Evolutionary conservation across 2,888 invertebrate species (phyloP).

Genomic region (Sarcophaga rosellei): DNA sequence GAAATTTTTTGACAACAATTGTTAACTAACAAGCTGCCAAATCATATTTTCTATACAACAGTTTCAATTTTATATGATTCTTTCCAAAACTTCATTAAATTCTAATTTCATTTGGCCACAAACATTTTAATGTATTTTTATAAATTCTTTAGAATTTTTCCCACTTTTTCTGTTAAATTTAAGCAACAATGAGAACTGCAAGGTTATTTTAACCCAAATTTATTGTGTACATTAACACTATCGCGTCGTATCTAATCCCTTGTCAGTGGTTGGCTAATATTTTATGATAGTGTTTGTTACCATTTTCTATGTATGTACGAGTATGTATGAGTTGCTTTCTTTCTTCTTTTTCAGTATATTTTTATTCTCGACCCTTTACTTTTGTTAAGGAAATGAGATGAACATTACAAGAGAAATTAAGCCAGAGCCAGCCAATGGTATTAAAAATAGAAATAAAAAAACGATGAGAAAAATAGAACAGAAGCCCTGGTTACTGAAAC

Average conservation of each 20-base stretch:
- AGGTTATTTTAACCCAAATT: constrained; percentile 53
- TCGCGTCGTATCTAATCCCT: constrained; percentile 62
- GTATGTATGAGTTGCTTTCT: background rate
- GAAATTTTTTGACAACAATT: too few species aligned
- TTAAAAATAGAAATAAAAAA: constrained; percentile 24
- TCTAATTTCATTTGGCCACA: background rate
- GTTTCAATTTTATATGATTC: too few species aligned
- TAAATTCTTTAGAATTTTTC: background rate
- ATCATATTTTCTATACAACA: too few species aligned
- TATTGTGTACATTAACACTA: constrained; percentile 57
- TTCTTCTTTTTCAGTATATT: background rate
- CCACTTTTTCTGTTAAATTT: background rate
- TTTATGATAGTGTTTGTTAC: constrained; percentile 41
- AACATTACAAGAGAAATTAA: constrained; percentile 21
- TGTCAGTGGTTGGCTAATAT: constrained; percentile 62
- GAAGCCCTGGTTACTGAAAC: constrained; percentile 31
- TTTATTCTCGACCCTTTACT: background rate
- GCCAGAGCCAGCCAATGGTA: constrained; percentile 18
- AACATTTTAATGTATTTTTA: background rate
- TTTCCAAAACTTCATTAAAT: background rate
- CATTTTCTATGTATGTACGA: background rate
- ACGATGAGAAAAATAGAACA: background rate
- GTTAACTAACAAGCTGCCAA: too few species aligned
- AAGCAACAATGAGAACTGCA: background rate
- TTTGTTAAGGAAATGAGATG: constrained; percentile 18